Evolutionary conservation across 2,797 vertebrate species (phyloP).

Genomic region (Rhyacichthys aspro): DNA sequence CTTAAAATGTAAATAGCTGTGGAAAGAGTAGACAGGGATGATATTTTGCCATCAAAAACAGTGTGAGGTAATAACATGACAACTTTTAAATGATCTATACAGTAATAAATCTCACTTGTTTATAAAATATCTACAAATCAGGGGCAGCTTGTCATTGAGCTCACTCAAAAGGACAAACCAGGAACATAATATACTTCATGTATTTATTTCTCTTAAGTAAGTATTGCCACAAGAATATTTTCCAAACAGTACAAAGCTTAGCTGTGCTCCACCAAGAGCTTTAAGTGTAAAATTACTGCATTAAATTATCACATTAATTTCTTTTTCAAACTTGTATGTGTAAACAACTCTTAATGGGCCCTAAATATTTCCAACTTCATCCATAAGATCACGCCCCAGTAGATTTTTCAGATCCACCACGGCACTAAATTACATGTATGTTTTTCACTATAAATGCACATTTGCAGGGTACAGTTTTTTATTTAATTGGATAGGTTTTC

Average conservation of each 20-base stretch:
- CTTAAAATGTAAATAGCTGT: conserved; percentile 13
- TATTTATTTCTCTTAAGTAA: not conserved
- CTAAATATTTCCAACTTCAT: not conserved
- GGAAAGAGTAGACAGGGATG: not conserved
- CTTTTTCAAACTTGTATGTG: not conserved
- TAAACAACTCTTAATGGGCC: conserved; percentile 1
- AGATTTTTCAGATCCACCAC: not conserved
- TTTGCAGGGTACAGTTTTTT: not conserved
- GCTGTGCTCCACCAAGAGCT: not conserved
- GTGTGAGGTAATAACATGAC: not conserved
- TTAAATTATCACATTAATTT: not conserved
- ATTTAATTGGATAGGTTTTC: not conserved
- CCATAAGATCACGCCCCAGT: not conserved
- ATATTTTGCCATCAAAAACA: conserved; percentile 13
- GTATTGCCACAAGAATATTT: not conserved
- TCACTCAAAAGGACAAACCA: not conserved
- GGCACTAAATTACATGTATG: not conserved
- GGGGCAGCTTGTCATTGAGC: not conserved
- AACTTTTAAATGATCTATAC: not conserved
- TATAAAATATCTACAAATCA: not conserved
- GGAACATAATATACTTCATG: not conserved
- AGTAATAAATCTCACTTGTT: conserved; percentile 9
- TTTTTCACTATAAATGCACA: not conserved
- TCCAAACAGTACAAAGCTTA: not conserved
- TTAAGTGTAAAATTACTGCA: not conserved